Conservation (phyloP, 2,888 invertebrate species). For the Cosmorhoe ocellata region DNA sequence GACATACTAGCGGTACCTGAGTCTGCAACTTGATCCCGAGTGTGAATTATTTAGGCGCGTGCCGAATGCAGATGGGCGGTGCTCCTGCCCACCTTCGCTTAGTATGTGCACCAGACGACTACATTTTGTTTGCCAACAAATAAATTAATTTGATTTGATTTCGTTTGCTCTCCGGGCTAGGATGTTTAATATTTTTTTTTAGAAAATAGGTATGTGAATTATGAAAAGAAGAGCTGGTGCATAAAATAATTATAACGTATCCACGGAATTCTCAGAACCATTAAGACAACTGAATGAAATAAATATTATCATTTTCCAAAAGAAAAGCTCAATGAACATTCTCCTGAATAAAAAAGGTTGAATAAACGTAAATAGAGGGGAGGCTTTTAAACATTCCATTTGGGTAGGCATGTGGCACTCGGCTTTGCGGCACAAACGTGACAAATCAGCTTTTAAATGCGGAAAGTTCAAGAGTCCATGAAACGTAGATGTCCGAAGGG, state of each 20-base stretch:
- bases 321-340: conserved; percentile 2
- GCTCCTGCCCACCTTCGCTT: conserved; percentile 36
- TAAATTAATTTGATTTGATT: conserved; percentile 47
- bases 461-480: conserved; percentile 43
- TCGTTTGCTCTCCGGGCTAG: conserved; percentile 39
- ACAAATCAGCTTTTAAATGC: conserved; percentile 38
- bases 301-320: conserved; percentile 5
- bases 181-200: conserved; percentile 6
- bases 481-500: conserved; percentile 43
- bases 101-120: conserved; percentile 46
- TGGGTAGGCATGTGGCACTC: conserved; percentile 30
- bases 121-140: conserved; percentile 56
- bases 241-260: not conserved
- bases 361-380: conserved; percentile 19
- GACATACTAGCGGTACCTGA: conserved; percentile 68
- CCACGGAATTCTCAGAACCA: not conserved
- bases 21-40: conserved; percentile 56
- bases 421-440: conserved; percentile 32
- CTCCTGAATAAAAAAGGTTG: conserved; percentile 16
- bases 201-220: not conserved
- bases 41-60: conserved; percentile 68
- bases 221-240: not conserved
- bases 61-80: conserved; percentile 52
- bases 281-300: conserved; percentile 2
- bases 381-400: conserved; percentile 31